These are phyloP conservation scores for Liasis olivaceus DNA, from an alignment of 2,797 vertebrate genomes.

Conservation along the genomic window DNA sequence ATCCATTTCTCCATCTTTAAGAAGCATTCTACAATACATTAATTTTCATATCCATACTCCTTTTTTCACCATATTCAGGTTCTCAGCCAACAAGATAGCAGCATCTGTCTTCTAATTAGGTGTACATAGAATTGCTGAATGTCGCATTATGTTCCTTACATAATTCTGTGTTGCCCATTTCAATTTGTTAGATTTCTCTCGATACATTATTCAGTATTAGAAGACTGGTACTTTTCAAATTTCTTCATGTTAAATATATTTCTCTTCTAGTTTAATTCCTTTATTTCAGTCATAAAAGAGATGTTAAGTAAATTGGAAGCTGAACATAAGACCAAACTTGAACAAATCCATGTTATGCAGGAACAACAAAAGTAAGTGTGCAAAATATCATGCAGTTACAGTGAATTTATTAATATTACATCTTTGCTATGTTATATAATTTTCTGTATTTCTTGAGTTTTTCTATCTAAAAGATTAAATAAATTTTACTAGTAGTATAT, in stretches of 20 bases:
- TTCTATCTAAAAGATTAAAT: not conserved
- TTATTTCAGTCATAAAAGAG: slow-evolving; percentile 95
- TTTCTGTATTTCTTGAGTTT: not conserved
- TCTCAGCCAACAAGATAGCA: not conserved
- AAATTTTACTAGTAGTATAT: not conserved
- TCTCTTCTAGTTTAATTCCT: slow-evolving; percentile 92
- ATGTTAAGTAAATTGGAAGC: slow-evolving; percentile 93
- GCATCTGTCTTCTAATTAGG: not conserved
- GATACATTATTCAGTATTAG: not conserved
- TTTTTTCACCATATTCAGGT: not conserved
- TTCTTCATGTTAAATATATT: slow-evolving; percentile 56
- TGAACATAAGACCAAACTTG: slow-evolving; percentile 97
- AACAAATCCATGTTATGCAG: slow-evolving; percentile 96
- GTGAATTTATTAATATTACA: not conserved
- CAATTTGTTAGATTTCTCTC: slow-evolving; percentile 25
- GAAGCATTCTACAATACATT: not conserved
- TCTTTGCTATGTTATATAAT: not conserved
- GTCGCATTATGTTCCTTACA: not conserved
- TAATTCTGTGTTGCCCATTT: not conserved
- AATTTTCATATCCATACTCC: not conserved
- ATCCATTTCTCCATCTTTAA: not conserved
- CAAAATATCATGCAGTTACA: not conserved
- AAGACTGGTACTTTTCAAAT: not conserved
- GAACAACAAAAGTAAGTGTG: slow-evolving; percentile 92
- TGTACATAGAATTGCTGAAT: not conserved